These are phyloP conservation scores for Pseudolaguvia tuberculata DNA, from an alignment of 2,113 vertebrate species.

Conservation along the genomic window DNA sequence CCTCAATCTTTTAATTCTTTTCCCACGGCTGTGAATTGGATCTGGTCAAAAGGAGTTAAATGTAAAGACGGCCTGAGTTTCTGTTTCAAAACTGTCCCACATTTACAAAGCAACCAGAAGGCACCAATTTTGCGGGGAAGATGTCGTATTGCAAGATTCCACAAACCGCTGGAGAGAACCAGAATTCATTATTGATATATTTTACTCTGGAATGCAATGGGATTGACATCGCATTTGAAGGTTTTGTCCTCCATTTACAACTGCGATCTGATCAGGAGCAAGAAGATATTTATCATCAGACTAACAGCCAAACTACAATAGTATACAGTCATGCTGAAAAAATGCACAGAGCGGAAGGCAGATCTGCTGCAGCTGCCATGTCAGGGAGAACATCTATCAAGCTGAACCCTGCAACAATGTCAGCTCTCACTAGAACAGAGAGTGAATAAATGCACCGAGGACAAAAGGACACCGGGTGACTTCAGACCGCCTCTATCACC, in stretches of 20 bases:
- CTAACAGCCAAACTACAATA: neutral
- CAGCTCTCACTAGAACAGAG: conserved; percentile 2
- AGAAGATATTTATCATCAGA: neutral
- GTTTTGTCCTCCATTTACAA: neutral
- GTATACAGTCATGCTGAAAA: neutral
- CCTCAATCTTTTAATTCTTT: conserved; percentile 6
- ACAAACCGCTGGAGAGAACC: neutral
- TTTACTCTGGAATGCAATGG: neutral
- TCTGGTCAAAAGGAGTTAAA: conserved; percentile 17
- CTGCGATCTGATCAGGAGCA: neutral
- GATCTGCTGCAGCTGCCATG: neutral
- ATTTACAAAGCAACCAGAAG: conserved; percentile 37
- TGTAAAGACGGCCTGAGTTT: conserved; percentile 37
- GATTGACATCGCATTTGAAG: neutral
- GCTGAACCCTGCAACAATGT: neutral
- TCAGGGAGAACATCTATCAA: conserved; percentile 26
- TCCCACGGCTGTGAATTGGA: conserved; percentile 43
- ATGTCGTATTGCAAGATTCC: no score
- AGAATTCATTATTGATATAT: neutral
- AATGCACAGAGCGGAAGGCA: neutral
- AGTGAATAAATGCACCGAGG: conserved; percentile 31
- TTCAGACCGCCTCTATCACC: conserved; percentile 47
- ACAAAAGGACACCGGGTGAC: conserved; percentile 46
- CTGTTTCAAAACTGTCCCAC: conserved; percentile 39
- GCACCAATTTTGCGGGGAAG: conserved; percentile 23